Evolutionary conservation across 2,797 vertebrate species (phyloP).

Genomic region (Parotocinclus haroldoi): DNA sequence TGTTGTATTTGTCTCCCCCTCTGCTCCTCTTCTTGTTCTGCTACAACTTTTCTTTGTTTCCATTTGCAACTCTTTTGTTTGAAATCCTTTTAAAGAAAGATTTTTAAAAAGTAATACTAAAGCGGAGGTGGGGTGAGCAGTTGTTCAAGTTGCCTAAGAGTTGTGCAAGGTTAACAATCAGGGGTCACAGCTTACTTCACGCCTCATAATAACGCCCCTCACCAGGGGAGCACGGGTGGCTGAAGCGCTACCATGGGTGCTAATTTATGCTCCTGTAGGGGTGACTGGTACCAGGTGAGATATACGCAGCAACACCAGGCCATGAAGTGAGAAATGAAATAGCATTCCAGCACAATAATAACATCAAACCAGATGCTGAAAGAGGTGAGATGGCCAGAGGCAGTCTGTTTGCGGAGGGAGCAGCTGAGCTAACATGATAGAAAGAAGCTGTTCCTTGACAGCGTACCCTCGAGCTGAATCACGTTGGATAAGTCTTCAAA

Average conservation of each 20-base stretch:
- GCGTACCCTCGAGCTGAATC: slow-evolving; percentile 34
- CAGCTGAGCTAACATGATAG: slow-evolving; percentile 35
- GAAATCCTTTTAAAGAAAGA: slow-evolving; percentile 22
- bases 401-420: slow-evolving; percentile 45
- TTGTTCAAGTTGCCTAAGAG: slow-evolving; percentile 41
- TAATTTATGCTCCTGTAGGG: slow-evolving; percentile 73
- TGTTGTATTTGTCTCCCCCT: slow-evolving; percentile 33
- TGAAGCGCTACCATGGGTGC: slow-evolving; percentile 56
- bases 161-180: slow-evolving; percentile 62
- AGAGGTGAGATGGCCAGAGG: slow-evolving; percentile 66
- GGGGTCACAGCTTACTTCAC: slow-evolving; percentile 69
- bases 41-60: slow-evolving; percentile 21
- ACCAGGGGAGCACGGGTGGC: slow-evolving; percentile 62
- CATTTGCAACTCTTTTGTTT: slow-evolving; percentile 13
- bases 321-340: slow-evolving; percentile 67
- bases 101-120: slow-evolving; percentile 1
- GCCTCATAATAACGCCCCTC: slow-evolving; percentile 71
- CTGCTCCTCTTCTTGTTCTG: slow-evolving; percentile 23
- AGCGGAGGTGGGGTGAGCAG: slow-evolving; percentile 12
- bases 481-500: slow-evolving; percentile 27
- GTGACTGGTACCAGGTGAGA: slow-evolving; percentile 57
- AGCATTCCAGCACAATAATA: slow-evolving; percentile 40
- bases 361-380: slow-evolving; percentile 52
- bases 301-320: slow-evolving; percentile 56
- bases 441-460: slow-evolving; percentile 34